phyloP scores from a whole-genome alignment of 2,113 vertebrate genomes.

The Cryptotis parvus region DNA sequence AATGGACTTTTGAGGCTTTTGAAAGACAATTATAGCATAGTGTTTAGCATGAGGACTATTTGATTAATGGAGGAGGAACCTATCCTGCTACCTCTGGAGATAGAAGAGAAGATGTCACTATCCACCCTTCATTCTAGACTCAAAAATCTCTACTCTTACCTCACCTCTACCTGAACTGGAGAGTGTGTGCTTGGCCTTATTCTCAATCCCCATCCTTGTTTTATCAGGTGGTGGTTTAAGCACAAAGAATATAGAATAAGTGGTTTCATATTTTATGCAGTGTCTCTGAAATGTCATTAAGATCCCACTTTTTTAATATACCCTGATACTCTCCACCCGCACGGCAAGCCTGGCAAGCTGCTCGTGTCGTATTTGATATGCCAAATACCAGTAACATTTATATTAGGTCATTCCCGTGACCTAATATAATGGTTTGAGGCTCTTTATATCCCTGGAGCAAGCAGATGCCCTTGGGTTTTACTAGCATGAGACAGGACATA shows the following conservation, averaged over 20 bases:
- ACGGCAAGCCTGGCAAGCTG: no score
- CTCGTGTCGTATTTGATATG: no score
- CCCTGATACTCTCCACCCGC: no score
- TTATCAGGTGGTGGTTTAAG: neutral
- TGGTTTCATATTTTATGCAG: neutral
- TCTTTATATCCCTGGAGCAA: no score
- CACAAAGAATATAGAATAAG: neutral
- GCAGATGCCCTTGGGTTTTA: no score
- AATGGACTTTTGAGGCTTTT: neutral
- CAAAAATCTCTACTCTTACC: neutral
- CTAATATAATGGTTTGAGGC: no score
- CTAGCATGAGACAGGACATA: no score
- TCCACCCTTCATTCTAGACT: neutral
- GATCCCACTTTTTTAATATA: neutral
- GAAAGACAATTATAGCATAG: neutral
- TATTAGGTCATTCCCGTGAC: no score
- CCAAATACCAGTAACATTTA: no score
- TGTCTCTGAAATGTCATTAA: neutral
- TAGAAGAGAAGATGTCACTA: neutral
- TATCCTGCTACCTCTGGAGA: neutral
- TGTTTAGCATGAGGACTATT: neutral
- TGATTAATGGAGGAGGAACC: neutral
- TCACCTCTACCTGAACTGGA: neutral
- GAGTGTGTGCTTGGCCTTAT: no score
- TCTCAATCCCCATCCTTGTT: neutral